Evolutionary conservation across 2,888 invertebrate species (phyloP).

Genomic region (Blera fallax): DNA sequence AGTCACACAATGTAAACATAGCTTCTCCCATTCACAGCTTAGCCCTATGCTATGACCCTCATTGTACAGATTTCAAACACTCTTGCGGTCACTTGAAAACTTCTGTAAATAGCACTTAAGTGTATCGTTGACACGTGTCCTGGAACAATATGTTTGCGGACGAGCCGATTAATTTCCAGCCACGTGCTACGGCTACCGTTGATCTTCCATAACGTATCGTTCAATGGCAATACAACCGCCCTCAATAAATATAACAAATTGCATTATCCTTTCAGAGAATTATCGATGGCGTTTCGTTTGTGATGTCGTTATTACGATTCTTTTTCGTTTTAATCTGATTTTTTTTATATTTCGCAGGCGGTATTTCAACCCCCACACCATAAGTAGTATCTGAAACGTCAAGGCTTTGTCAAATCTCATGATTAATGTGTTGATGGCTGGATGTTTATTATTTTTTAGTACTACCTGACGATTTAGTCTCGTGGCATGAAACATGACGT

Average conservation of each 20-base stretch:
- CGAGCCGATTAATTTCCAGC: slow-evolving; percentile 65
- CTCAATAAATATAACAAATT: slow-evolving; percentile 66
- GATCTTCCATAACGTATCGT: slow-evolving; percentile 60
- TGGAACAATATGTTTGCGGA: slow-evolving; percentile 67
- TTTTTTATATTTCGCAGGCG: background rate
- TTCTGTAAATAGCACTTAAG: slow-evolving; percentile 65
- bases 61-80: slow-evolving; percentile 56
- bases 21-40: background rate
- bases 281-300: slow-evolving; percentile 23
- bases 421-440: slow-evolving; percentile 58
- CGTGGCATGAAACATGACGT: slow-evolving; percentile 48
- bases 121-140: slow-evolving; percentile 69
- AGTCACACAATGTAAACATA: slow-evolving; percentile 20
- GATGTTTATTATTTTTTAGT: slow-evolving; percentile 11
- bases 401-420: slow-evolving; percentile 60
- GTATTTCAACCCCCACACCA: background rate
- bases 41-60: slow-evolving; percentile 13
- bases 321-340: slow-evolving; percentile 24
- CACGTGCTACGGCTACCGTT: slow-evolving; percentile 61
- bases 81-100: slow-evolving; percentile 65
- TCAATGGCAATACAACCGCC: slow-evolving; percentile 42
- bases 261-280: slow-evolving; percentile 58
- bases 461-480: slow-evolving; percentile 32
- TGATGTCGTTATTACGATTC: slow-evolving; percentile 12
- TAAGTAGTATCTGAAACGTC: slow-evolving; percentile 25